Base-by-base conservation (phyloP, 2,888 invertebrate species). In the Heteromyza rotundicornis region DNA sequence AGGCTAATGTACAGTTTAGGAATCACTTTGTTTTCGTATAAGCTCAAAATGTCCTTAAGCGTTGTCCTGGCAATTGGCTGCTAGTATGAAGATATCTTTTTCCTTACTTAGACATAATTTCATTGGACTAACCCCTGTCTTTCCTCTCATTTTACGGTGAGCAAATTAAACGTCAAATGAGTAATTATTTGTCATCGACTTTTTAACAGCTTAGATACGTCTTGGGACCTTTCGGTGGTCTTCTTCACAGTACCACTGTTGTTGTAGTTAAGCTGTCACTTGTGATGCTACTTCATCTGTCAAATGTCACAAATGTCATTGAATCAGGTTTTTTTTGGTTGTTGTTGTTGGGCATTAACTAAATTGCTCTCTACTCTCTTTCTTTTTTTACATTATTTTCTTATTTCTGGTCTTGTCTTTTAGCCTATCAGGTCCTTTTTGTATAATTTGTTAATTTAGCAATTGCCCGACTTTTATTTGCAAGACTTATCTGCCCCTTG, bases 351-450 rank as follows among this genome's bases (percentile, higher is more conserved):
- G 7, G 12, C 32, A 32, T 32, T 32, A 32, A 12, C 32, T 32
- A 32, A 32, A 32, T 32, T 32, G 7, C 7, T 32, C 32, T 12
- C 12, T 12, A 5, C 32, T 32, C 32, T 32, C 32, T 32, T 12
- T 12, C 32, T 12, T 12, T 32, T 5, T 32, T 32, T 5, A 32
- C n/a, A n/a, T n/a, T n/a, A n/a, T n/a, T n/a, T n/a, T n/a, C n/a
- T n/a, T n/a, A n/a, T n/a, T n/a, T n/a, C n/a, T n/a, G n/a, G 60
- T 73, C 73, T 73, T 73, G 74, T 70, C 75, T 74, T 73, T 74
- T 74, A 74, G 71, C 71, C 73, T 75, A 73, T 70, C 64, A 70
- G 64, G 65, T 14, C 32, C 5, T 8, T 5, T 32, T 50, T 70
- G 70, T 70, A 74, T 73, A 73, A 73, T 73, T 73, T 73, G 75